Evolutionary conservation across 2,888 invertebrate genomes (phyloP).

Genomic region (Entomobrya proxima): DNA sequence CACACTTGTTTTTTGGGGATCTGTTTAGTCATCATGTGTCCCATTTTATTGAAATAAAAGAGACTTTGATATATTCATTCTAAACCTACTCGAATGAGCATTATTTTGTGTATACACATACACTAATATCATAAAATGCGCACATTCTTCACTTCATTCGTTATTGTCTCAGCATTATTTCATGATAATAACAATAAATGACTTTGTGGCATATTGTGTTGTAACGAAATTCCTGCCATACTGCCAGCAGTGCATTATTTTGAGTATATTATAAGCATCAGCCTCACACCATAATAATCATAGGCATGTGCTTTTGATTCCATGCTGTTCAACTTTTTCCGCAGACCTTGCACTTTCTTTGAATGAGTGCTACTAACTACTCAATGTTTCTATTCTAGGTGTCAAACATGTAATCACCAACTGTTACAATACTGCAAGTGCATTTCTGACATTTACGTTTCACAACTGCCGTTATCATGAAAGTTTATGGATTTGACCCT

Average conservation of each 20-base stretch:
- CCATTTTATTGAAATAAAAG: too few relatives aligned
- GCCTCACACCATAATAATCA: too few relatives aligned
- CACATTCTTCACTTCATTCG: not conserved
- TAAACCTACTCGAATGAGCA: too few relatives aligned
- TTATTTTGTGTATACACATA: not conserved
- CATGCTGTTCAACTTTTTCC: not conserved
- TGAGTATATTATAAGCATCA: too few relatives aligned
- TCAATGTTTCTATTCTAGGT: not conserved
- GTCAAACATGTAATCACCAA: not conserved
- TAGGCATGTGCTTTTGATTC: too few relatives aligned
- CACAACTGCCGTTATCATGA: not conserved
- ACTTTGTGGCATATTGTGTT: not conserved
- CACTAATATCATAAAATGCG: not conserved
- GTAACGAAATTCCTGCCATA: too few relatives aligned
- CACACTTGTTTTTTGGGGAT: slow-evolving; percentile 1
- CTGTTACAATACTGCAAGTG: slow-evolving; percentile 1
- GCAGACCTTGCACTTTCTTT: not conserved
- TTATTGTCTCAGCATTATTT: not conserved
- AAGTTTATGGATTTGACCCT: not conserved
- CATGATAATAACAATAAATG: slow-evolving; percentile 8
- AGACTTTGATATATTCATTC: too few relatives aligned
- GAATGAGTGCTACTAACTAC: not conserved
- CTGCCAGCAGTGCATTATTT: too few relatives aligned
- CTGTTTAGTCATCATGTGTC: not conserved
- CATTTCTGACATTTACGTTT: not conserved